Base-by-base conservation (phyloP, 2,797 vertebrate species). In the Chaetophractus vellerosus region DNA sequence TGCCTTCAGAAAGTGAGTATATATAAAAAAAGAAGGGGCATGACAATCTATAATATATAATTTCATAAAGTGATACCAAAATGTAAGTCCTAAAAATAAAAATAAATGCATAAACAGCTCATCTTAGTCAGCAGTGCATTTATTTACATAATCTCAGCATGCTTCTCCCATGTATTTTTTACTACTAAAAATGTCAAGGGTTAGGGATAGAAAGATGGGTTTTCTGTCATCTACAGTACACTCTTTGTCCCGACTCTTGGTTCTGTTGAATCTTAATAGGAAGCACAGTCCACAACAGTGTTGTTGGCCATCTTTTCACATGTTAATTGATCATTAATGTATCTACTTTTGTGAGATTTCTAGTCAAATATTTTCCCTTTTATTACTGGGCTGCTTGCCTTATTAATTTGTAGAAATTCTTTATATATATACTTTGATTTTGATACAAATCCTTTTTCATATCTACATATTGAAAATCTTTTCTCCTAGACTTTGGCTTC, bases 281-380 rank as follows among this genome's bases (percentile, higher is more conserved):
- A 78, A 68, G 21, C 26, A 15, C 2, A 14, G n/a, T 48, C 36
- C 2, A 3, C 19, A 45, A 50, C 36, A 38, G 52, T 24, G 16
- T 6, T 68, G 14, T 19, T 90, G 57, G 82, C 69, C n/a, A 75
- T 52, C 74, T 79, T 88, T 79, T 55, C 41, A 74, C 24, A 33
- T 26, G n/a, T 79, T 75, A 69, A 28, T 28, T 64, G 48, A 57
- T 66, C 36, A 28, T 63, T 64, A 24, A 26, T 16, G 41, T 33
- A 52, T 64, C 52, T 74, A 76, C 61, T 90, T 76, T 75, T 86
- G 10, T 45, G 36, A 79, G n/a, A 64, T 21, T 36, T 86, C 50
- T 93, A 11, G 80, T 96, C 26, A 80, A 71, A 91, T 59, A 15
- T 55, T 92, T 81, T 96, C 24, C 57, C 18, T n/a, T 81, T 78